Evolutionary conservation across 2,113 vertebrate genomes (phyloP), one percentile per base, ranked within the genome.

Genomic region (Laticauda colubrina): DNA sequence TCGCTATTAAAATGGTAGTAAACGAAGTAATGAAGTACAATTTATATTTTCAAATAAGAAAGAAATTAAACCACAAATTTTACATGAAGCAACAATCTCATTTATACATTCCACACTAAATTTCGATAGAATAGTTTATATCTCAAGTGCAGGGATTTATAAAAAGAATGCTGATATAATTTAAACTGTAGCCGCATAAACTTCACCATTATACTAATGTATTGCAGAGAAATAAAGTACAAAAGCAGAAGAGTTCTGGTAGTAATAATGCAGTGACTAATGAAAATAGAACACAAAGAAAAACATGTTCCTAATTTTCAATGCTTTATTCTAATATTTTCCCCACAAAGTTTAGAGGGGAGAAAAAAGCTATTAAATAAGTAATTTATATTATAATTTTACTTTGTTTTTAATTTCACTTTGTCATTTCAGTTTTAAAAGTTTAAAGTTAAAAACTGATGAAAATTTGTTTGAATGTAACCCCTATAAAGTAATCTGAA

Each of bases 31-130:
- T 21, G 7, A 39, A 59, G 29, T 26, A 23, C 51, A 85, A 85
- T 91, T 91, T 91, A 91, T 85, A 54, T 91, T 85, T 93, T 89
- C n/a, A 89, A 89, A 89, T 86, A 61, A 45, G 64, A 43, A 87
- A 87, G 48, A 81, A 85, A 87, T 88, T 91, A 57, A 88, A 88
- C 23, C 20, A 89, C 26, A 24, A 61, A 24, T 45, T 64, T 3
- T n/a, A 29, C 24, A 75, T 59, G 85, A 89, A 21, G 5, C 69
- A 91, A 93, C 20, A 39, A 48, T 3, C 69, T 89, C 20, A 26
- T 91, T 91, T 69, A 81, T 81, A 39, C 55, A 91, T 51, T 29
- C 26, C 56, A 69, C n/a, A 91, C 3, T 14, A 89, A 24, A 56
- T 20, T 48, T 86, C 34, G 6, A 29, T 64, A 3, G 18, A 87